Base-by-base conservation (phyloP, 2,113 vertebrate genomes). In the Apeltes quadracus region DNA sequence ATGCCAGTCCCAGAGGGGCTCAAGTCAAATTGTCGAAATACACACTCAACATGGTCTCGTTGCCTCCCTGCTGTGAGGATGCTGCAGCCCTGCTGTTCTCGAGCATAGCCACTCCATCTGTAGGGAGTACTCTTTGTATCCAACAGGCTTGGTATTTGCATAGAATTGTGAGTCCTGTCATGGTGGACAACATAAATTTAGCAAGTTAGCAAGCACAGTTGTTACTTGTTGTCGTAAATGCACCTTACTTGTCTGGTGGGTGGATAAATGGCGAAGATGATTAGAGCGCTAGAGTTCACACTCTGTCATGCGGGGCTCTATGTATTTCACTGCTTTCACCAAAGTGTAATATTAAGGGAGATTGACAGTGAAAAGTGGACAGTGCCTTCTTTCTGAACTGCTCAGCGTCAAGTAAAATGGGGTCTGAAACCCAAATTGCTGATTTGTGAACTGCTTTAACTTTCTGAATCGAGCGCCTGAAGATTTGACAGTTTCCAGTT, bases 1-100 rank as follows among this genome's bases (percentile, higher is more conserved):
- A 22, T 78, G 69, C 55, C 56, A 56, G 72, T 85, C 82, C 82
- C 87, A 67, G 61, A 82, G 64, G 76, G 87, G 66, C 53, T 81
- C 34, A 36, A 75, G 86, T 78, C 73, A 82, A 70, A 79, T 39
- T 69, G 39, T 64, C 27, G 39, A 69, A 84, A 72, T 56, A 32
- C 67, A 72, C 73, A 82, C 83, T 78, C 85, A 84, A 79, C 61
- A 62, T 72, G 36, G 78, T 62, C 72, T 70, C 18, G 61, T 69
- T n/a, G 50, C 23, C 68, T 32, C 3, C 72, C 67, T 43, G 63
- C 76, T 56, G 74, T 2, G 75, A 61, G 46, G 64, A 75, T 51
- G 23, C 9, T 61, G 54, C 44, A 18, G 18, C 59, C 75, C 67
- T 20, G 55, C 64, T 83, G 72, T 75, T 81, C 36, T 53, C 10